A percentile compares a stretch with the other conserved stretches of the same genome.
Conservation (phyloP, 2,888 invertebrate genomes). For the Eupithecia vulgata region DNA sequence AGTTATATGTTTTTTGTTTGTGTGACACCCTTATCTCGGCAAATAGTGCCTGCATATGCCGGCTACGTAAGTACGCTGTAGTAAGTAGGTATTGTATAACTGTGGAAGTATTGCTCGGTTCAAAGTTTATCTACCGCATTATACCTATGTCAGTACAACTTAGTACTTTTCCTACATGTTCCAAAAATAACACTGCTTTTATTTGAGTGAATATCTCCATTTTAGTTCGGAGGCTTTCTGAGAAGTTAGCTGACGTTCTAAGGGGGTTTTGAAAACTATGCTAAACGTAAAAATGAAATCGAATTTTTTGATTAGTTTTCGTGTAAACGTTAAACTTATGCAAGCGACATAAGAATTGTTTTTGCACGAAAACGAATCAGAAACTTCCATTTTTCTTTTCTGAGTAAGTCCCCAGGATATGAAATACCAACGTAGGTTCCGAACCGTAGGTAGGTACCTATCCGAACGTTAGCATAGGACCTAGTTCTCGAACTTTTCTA, state of each 20-base stretch:
- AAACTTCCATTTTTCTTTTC: too few species aligned
- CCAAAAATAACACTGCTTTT: constrained; percentile 58
- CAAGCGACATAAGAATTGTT: too few species aligned
- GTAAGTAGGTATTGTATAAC: constrained; percentile 26
- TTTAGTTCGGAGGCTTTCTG: background rate
- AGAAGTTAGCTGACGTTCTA: background rate
- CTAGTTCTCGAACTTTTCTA: background rate
- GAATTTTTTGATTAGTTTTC: too few species aligned
- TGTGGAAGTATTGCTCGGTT: constrained; percentile 51
- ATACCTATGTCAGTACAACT: constrained; percentile 48
- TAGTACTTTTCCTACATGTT: constrained; percentile 76
- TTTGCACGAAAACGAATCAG: too few species aligned
- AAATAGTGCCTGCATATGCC: constrained; percentile 32
- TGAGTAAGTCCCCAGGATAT: too few species aligned
- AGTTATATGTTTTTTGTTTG: constrained; percentile 41
- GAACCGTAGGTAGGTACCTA: too few species aligned
- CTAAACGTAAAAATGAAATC: background rate
- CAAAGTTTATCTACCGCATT: constrained; percentile 63
- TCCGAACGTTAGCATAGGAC: background rate
- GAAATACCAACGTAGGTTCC: background rate
- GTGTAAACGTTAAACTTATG: too few species aligned
- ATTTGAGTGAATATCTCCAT: constrained; percentile 43
- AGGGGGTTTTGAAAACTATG: background rate
- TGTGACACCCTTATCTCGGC: constrained; percentile 47
- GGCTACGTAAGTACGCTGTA: constrained; percentile 32